These are phyloP conservation scores for Periophthalmus modestus DNA, from an alignment of 2,113 vertebrate species.

Conservation along the genomic window DNA sequence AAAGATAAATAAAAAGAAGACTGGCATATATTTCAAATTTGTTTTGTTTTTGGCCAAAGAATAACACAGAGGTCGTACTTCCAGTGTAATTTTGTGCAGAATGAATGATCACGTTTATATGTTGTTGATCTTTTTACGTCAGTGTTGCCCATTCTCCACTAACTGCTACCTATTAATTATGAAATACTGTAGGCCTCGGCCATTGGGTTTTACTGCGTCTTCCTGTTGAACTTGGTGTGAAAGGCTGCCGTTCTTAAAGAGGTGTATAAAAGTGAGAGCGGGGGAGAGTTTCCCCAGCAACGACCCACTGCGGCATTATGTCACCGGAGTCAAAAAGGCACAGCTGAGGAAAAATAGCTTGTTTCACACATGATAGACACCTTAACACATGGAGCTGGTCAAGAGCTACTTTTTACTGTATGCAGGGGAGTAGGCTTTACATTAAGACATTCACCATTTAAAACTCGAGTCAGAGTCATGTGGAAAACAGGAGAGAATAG, in stretches of 20 bases:
- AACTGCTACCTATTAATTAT: slow-evolving; percentile 79
- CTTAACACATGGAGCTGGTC: slow-evolving; percentile 56
- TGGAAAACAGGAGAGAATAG: neutral
- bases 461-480: neutral
- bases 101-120: slow-evolving; percentile 72
- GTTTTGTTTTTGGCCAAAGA: slow-evolving; percentile 51
- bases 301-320: slow-evolving; percentile 68
- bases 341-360: slow-evolving; percentile 54
- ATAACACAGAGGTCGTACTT: slow-evolving; percentile 51
- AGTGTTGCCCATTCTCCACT: slow-evolving; percentile 48
- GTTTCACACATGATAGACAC: slow-evolving; percentile 69
- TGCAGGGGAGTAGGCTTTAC: slow-evolving; percentile 9
- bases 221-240: slow-evolving; percentile 79
- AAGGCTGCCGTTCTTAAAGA: slow-evolving; percentile 77
- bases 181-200: slow-evolving; percentile 76
- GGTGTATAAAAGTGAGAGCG: slow-evolving; percentile 67
- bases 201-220: slow-evolving; percentile 75
- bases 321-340: slow-evolving; percentile 74
- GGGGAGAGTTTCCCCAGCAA: slow-evolving; percentile 49
- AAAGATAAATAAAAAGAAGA: slow-evolving; percentile 53
- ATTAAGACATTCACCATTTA: slow-evolving; percentile 7
- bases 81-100: slow-evolving; percentile 56
- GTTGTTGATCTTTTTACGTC: slow-evolving; percentile 79
- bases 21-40: slow-evolving; percentile 49
- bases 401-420: slow-evolving; percentile 30